A percentile compares a stretch with the other conserved stretches of the same genome.
Evolutionary conservation across 2,113 vertebrate species (phyloP).

Genomic region (Eolophus roseicapilla): DNA sequence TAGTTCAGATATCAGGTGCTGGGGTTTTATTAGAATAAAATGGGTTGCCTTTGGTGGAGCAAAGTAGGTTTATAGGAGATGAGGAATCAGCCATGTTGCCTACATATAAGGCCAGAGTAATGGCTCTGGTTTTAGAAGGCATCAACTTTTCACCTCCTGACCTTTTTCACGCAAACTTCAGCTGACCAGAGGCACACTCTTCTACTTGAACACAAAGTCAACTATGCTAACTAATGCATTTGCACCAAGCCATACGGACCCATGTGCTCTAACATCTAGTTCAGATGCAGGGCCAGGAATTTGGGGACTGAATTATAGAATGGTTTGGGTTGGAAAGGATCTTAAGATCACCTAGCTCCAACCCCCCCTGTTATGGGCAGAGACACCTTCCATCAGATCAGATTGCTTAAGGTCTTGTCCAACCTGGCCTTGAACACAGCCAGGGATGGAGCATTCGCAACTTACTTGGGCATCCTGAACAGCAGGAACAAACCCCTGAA

Average conservation of each 20-base stretch:
- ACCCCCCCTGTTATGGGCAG: background rate
- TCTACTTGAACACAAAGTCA: background rate
- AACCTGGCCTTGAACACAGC: background rate
- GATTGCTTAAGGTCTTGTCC: background rate
- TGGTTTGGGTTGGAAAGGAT: background rate
- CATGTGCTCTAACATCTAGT: rapidly evolving
- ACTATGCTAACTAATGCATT: too few species aligned
- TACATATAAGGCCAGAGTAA: too few species aligned
- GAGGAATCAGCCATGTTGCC: background rate
- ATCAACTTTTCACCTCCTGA: background rate
- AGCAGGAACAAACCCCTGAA: background rate
- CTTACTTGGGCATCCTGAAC: background rate
- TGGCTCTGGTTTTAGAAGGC: background rate
- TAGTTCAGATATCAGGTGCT: background rate
- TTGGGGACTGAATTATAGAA: background rate
- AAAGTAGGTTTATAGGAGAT: background rate
- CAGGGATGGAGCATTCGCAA: background rate
- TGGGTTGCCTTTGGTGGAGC: background rate
- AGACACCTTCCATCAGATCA: background rate
- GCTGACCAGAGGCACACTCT: background rate
- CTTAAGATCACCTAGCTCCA: background rate
- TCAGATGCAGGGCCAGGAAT: rapidly evolving
- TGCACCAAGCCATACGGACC: background rate
- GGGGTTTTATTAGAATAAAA: background rate
- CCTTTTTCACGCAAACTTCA: background rate